Conservation (phyloP, 2,113 vertebrate genomes). For the Bufo gargarizans region DNA sequence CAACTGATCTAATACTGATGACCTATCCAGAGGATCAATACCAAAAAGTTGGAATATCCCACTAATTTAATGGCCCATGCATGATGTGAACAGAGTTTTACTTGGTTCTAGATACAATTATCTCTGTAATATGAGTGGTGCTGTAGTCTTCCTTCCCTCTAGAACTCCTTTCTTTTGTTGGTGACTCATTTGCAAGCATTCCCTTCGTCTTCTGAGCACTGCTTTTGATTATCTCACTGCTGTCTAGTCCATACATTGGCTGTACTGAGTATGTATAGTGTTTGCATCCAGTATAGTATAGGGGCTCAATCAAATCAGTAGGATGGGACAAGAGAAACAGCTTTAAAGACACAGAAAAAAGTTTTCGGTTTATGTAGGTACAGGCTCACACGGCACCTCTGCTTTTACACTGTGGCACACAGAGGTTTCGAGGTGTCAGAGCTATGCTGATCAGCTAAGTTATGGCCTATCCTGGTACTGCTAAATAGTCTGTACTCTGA, state of each 20-base stretch:
- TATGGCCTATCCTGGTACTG: too few relatives aligned
- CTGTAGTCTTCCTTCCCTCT: neutral
- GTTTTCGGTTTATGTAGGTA: neutral
- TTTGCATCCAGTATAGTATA: neutral
- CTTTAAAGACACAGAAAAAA: neutral
- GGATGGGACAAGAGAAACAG: neutral
- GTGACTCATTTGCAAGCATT: conserved; percentile 22
- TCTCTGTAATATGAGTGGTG: neutral
- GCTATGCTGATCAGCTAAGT: too few relatives aligned
- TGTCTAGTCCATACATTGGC: conserved; percentile 10
- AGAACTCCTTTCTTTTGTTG: neutral
- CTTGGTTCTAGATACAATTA: neutral
- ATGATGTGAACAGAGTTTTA: neutral
- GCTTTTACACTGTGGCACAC: neutral
- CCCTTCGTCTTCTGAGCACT: conserved; percentile 5
- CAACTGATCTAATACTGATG: too few relatives aligned
- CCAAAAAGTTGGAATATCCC: neutral
- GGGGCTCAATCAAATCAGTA: neutral
- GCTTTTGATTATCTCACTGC: conserved; percentile 10
- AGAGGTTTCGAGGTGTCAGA: neutral
- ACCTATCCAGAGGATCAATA: too few relatives aligned
- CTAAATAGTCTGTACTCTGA: too few relatives aligned
- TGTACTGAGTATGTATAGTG: neutral
- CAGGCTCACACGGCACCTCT: neutral
- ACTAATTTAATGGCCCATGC: neutral